Evolutionary conservation across 2,113 vertebrate species (phyloP), one percentile per base, ranked within the genome.

Genomic region (Dryoscopus gambensis): DNA sequence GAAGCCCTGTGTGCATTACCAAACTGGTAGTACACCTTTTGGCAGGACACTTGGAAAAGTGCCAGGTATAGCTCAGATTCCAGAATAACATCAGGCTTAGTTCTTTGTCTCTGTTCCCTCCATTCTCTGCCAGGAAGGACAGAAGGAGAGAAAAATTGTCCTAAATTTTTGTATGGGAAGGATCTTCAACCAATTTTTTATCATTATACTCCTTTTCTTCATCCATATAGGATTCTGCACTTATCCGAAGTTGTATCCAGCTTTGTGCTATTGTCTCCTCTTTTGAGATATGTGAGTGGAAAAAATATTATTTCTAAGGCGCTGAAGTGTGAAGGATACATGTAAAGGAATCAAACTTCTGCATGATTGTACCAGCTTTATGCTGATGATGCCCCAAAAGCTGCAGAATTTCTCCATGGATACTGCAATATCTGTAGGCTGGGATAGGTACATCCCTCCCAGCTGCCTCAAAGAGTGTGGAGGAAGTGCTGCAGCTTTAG

Each of bases 1-100:
- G 97, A 97, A 97, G 97, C 97, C 97, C 97, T 97, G 96, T 59
- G 95, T 97, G 60, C 76, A 67, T 92, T 89, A 90, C 70, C 55
- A 96, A 75, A 89, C 78, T 80, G 65, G 50, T 68, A 96, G 46
- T 57, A 90, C 78, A 81, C 20, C 62, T 94, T 93, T 82, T 77
- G 88, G 12, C 73, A 84, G 89, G 60, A 84, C 80, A 84, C 90
- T 79, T 90, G 47, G 40, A 70, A 97, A 90, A 96, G 86, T 73
- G 13, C 4, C 39, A 88, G 30, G 22, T 87, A 50, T 44, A 93
- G n/a, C 22, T 92, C 84, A 84, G 84, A 68, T 91, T 82, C 75
- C 62, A 78, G 63, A 89, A 71, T 68, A 75, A 84, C 5, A 21
- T 57, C 55, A 95, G 37, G 13, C 50, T 84, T 93, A 91, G 78